Conservation (phyloP, 1,140 invertebrate species). For the Hirudo medicinalis region DNA sequence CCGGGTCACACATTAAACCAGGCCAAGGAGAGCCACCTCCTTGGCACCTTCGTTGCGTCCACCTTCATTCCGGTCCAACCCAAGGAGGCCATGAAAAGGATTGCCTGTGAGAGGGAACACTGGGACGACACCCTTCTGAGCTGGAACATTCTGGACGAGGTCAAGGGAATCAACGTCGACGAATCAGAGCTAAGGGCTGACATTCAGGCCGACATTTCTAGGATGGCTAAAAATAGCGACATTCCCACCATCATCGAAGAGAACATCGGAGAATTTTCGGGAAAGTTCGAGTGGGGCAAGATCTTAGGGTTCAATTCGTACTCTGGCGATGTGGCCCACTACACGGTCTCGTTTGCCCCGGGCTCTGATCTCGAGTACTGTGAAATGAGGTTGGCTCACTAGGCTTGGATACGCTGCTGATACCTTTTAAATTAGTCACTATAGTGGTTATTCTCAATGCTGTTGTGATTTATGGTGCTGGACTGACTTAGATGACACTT, state of each 20-base stretch:
- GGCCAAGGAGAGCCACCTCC: not conserved
- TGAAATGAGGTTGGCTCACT: not conserved
- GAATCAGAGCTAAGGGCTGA: not conserved
- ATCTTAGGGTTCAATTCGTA: not conserved
- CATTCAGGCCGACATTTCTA: not conserved
- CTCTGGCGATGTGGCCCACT: not conserved
- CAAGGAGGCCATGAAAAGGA: not conserved
- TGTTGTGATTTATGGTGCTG: too few relatives aligned
- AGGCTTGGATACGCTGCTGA: too few relatives aligned
- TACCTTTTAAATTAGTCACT: too few relatives aligned
- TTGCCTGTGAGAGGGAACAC: not conserved
- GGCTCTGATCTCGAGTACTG: slow-evolving; percentile 4
- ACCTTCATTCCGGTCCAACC: not conserved
- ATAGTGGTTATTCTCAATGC: too few relatives aligned
- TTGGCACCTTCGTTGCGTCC: not conserved
- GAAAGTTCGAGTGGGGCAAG: too few relatives aligned
- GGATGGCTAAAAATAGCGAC: not conserved
- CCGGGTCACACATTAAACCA: too few relatives aligned
- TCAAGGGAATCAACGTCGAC: not conserved
- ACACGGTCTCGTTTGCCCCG: not conserved
- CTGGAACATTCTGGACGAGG: not conserved
- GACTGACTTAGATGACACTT: too few relatives aligned
- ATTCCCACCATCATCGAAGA: slow-evolving; percentile 1
- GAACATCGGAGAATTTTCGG: not conserved
- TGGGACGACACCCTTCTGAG: not conserved